phyloP scores from a whole-genome alignment of 2,113 vertebrate genomes.

The Bungarus multicinctus region DNA sequence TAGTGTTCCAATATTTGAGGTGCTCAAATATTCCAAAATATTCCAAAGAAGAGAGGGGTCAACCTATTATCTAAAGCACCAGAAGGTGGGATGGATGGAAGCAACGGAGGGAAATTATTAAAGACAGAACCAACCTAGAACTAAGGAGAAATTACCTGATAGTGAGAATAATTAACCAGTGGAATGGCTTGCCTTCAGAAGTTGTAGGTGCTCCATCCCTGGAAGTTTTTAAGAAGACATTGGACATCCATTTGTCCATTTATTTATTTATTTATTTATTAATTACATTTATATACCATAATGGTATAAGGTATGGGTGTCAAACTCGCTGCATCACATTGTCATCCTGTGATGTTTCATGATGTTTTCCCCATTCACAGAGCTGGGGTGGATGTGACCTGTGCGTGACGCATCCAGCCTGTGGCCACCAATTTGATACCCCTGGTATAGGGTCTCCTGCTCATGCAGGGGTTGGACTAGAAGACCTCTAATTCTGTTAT shows the following conservation, averaged over 20 bases:
- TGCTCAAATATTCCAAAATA: too few relatives aligned
- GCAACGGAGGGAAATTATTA: background rate
- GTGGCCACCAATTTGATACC: too few relatives aligned
- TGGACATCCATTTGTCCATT: background rate
- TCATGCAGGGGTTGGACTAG: background rate
- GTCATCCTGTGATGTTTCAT: too few relatives aligned
- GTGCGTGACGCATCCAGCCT: too few relatives aligned
- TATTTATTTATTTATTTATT: too few relatives aligned
- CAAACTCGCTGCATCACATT: fast-evolving
- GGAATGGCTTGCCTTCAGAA: background rate
- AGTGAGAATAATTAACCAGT: background rate
- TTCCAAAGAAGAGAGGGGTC: background rate
- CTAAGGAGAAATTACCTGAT: background rate
- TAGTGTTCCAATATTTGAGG: background rate
- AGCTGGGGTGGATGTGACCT: too few relatives aligned
- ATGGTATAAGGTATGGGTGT: background rate
- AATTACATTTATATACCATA: too few relatives aligned
- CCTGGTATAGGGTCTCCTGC: too few relatives aligned
- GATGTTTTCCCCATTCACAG: too few relatives aligned
- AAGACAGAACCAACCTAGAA: background rate
- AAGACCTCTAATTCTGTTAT: background rate
- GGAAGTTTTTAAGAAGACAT: background rate
- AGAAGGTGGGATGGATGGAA: background rate
- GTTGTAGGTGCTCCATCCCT: background rate
- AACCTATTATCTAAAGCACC: background rate